Base-by-base conservation (phyloP, 2,797 vertebrate species). In the Acanthiza pusilla region DNA sequence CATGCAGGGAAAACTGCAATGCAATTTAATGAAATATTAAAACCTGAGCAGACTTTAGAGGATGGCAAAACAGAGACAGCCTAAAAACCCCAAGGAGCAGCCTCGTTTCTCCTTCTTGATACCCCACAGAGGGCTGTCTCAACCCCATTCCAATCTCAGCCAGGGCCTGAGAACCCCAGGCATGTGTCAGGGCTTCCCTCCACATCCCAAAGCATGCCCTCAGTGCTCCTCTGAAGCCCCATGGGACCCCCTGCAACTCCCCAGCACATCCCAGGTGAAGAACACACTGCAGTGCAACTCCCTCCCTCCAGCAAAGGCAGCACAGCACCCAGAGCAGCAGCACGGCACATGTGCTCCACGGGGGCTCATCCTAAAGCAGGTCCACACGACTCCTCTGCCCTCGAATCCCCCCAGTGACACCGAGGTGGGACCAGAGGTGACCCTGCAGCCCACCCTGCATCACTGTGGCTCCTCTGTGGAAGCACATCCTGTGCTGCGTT, bases 401-500 rank as follows among this genome's bases (percentile, higher is more conserved):
- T 54, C 4, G 9, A 5, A 7, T 10, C 6, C 36, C 15, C 3
- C 3, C 2, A 3, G 0, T 26, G 65, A 36, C 57, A 21, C 57
- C 0, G 0, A 48, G 9, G 8, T 0, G 0, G 25, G 40, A 48
- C 30, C 8, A 55, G 85, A 40, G 57, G 38, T 60, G 50, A 61
- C 45, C 21, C 66, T 27, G 77, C 1, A 6, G 94, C 67, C 82
- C 70, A 58, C 51, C 26, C 85, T 65, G 85, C 89, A 77, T 97
- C 61, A 4, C 95, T 73, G 85, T 18, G n/a, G 86, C 80, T 81
- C 73, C 92, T 65, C 79, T 72, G 68, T 85, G 91, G 87, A 93
- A 93, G 90, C 48, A 94, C 95, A 93, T 83, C 86, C 70, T 91
- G 91, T 78, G 75, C 97, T 96, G 94, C 20, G 97, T 98, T 97